Evolutionary conservation across 2,888 invertebrate species (phyloP).

Genomic region (Drosophila lacicola): DNA sequence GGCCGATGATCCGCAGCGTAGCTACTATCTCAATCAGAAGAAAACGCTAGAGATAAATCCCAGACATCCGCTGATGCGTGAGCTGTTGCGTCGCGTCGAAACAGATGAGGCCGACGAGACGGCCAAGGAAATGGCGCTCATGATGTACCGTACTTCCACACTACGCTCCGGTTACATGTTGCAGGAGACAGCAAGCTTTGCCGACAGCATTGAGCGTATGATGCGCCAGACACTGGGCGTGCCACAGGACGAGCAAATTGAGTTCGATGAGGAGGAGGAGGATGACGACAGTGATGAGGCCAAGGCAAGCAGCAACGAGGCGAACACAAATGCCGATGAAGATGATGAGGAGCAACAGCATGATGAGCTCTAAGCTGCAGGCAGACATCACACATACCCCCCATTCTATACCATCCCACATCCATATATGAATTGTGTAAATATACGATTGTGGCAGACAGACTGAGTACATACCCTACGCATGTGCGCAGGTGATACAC

Average conservation of each 20-base stretch:
- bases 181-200: constrained; percentile 94
- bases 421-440: constrained; percentile 51
- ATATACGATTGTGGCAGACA: constrained; percentile 65
- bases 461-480: constrained; percentile 72
- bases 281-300: constrained; percentile 83
- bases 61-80: constrained; percentile 97
- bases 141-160: constrained; percentile 97
- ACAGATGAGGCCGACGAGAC: constrained; percentile 91
- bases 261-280: constrained; percentile 85
- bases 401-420: constrained; percentile 3
- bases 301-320: constrained; percentile 81
- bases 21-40: constrained; percentile 95
- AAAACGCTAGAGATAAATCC: constrained; percentile 99
- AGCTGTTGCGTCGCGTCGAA: constrained; percentile 93
- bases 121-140: constrained; percentile 93
- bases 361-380: constrained; percentile 87
- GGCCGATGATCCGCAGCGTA: constrained; percentile 94
- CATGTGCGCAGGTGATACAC: constrained; percentile 27
- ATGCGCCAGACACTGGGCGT: constrained; percentile 93
- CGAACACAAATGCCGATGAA: constrained; percentile 82
- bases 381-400: constrained; percentile 1
- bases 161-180: constrained; percentile 97
- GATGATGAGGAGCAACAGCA: constrained; percentile 86
- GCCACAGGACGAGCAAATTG: constrained; percentile 89
- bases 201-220: constrained; percentile 95